These are phyloP conservation scores for Eupithecia exiguata DNA, from an alignment of 2,888 invertebrate genomes.

Conservation along the genomic window DNA sequence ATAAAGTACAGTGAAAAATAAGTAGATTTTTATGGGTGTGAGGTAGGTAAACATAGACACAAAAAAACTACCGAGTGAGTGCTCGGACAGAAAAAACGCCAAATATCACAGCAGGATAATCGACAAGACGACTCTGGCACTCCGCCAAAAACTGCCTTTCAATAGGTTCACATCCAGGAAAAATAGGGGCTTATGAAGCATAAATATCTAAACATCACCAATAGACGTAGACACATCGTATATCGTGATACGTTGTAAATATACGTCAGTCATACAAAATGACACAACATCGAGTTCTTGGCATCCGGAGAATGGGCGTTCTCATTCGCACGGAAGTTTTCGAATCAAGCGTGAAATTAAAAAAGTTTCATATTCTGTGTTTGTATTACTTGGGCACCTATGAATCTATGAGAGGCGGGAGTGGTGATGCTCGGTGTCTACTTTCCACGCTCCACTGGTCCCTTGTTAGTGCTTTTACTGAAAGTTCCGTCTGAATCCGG, in stretches of 20 bases:
- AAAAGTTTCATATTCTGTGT: slow-evolving; percentile 72
- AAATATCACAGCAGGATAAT: slow-evolving; percentile 33
- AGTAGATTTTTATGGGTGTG: neutral
- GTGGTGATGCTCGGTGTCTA: slow-evolving; percentile 43
- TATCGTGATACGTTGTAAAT: slow-evolving; percentile 19
- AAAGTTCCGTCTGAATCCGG: slow-evolving; percentile 47
- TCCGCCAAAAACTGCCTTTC: slow-evolving; percentile 36
- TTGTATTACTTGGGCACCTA: slow-evolving; percentile 49
- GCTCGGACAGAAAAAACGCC: slow-evolving; percentile 13
- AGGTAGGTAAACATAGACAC: neutral
- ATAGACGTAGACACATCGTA: slow-evolving; percentile 22
- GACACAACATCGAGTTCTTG: slow-evolving; percentile 58
- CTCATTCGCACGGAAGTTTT: slow-evolving; percentile 61
- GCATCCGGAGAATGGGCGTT: slow-evolving; percentile 50
- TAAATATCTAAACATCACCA: slow-evolving; percentile 22
- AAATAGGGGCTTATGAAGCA: slow-evolving; percentile 30
- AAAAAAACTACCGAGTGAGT: neutral
- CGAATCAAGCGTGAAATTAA: slow-evolving; percentile 80
- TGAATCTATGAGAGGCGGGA: slow-evolving; percentile 53
- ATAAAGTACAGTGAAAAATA: neutral
- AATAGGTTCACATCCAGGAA: slow-evolving; percentile 25
- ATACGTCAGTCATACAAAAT: slow-evolving; percentile 38
- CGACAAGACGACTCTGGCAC: slow-evolving; percentile 39
- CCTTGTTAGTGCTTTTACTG: slow-evolving; percentile 50
- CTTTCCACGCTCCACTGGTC: slow-evolving; percentile 52